Base-by-base conservation (phyloP, 2,888 invertebrate species). In the Bunonema sp. region DNA sequence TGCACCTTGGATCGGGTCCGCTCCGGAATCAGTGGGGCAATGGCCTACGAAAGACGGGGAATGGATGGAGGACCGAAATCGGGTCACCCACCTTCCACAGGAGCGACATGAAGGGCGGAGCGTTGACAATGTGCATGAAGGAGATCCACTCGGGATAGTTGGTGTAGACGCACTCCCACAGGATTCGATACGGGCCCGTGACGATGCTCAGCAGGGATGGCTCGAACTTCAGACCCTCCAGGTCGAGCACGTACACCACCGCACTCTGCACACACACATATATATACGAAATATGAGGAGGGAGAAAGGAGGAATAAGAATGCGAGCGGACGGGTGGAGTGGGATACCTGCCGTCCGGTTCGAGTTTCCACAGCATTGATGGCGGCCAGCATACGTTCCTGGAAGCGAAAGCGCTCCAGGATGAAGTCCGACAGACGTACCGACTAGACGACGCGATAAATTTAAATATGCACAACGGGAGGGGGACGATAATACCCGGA, bases 81-180 rank as follows among this genome's bases (percentile, higher is more conserved):
- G 2, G 20, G 15, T 8, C 19, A 22, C 32, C 15, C 5, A 45
- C 54, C 40, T 55, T 58, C 60, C 60, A 60, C 12, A 60, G 12
- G 5, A 60, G 35, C 5, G 50, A 40, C 46, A 58, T 57, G 37
- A 57, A 60, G 18, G 49, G 49, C 7, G 60, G 57, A 2, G 50
- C 53, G 41, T 60, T 60, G 31, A 60, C 50, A 3, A 58, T 40
- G n/a, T 53, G 40, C 34, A 54, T 39, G n/a, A 49, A 45, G 30
- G 43, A 46, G 34, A 60, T 53, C 58, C 55, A 55, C 41, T 60
- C 60, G 3, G 60, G 60, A 37, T 55, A 60, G 24, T 57, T 57
- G 2, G 51, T 54, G 42, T 55, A 55, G 4, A 58, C 55, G 1
- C 50, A 47, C 10, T 54, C 55, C 60, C 60, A 60, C 4, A 60